Conservation (phyloP, 2,797 vertebrate species). For the Sebastes oblongus region DNA sequence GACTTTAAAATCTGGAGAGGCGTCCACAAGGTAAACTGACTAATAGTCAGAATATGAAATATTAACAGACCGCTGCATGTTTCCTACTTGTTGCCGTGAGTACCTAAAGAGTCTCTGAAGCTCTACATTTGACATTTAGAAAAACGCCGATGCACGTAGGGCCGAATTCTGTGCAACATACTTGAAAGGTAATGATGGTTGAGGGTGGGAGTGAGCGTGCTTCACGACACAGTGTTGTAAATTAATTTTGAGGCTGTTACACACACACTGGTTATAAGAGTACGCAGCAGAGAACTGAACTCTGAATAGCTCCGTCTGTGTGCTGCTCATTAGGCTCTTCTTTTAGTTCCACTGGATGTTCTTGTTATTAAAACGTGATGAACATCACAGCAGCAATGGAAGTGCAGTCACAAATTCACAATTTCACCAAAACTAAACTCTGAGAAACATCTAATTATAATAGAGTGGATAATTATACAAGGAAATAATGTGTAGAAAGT, state of each 20-base stretch:
- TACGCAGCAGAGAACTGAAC: slow-evolving; percentile 4
- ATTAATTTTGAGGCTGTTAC: slow-evolving; percentile 11
- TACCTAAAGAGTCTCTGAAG: neutral
- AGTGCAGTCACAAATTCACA: neutral
- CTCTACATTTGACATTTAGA: slow-evolving; percentile 18
- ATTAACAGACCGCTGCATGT: neutral
- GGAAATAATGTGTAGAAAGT: neutral
- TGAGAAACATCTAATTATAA: neutral
- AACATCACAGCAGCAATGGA: slow-evolving; percentile 1
- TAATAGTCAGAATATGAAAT: neutral
- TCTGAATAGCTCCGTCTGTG: neutral
- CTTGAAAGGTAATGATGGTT: slow-evolving; percentile 4
- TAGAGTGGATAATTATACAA: neutral
- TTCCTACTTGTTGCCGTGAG: neutral
- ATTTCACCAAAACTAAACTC: neutral
- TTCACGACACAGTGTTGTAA: neutral
- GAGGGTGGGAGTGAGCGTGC: neutral
- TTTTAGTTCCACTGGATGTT: neutral
- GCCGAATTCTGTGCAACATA: neutral
- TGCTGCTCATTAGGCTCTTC: slow-evolving; percentile 15
- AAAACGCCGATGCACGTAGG: neutral
- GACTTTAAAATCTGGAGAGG: neutral
- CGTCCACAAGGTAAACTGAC: neutral
- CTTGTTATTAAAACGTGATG: slow-evolving; percentile 16
- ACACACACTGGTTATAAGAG: neutral